Base-by-base conservation (phyloP, 2,113 vertebrate genomes). In the Amazona vittata region DNA sequence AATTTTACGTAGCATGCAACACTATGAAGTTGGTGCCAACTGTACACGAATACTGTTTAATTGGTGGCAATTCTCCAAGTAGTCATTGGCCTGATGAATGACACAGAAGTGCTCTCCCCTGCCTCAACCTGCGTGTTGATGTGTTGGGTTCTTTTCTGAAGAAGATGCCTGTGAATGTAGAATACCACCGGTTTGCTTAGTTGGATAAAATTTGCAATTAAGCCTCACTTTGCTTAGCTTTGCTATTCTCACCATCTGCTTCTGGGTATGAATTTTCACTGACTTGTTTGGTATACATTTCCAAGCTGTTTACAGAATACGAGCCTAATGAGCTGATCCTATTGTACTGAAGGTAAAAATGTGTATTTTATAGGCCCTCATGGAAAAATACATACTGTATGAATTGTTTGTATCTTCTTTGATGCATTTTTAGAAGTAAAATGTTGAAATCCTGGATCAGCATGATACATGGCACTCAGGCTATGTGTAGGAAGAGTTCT, bases 171-270 rank as follows among this genome's bases (percentile, higher is more conserved):
- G 59, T 67, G 87, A 86, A 90, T 85, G 53, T 86, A 33, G 79
- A 79, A 88, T 81, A 44, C 35, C 65, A 78, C 33, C 12, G 2
- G 92, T 97, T 93, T 96, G 85, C 94, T 95, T 94, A 86, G 84
- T 53, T 96, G 85, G 90, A 69, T 65, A 89, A 82, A 95, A 95
- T 95, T 94, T 92, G 73, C 88, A 93, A 89, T 95, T 96, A 96
- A 96, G 69, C 86, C 68, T 90, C 88, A 73, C 94, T 96, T 89
- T 94, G 97, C 95, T 97, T 97, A 93, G 95, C 93, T 97, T 94
- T 94, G 96, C 95, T 94, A 33, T 97, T 97, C 93, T 97, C 96
- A 92, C 97, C 97, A 97, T 96, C 96, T 97, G 95, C 93, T 96
- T 97, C 94, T 96, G 94, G 88, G 80, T 90, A 96, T 95, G 96